Conservation (phyloP, 2,888 invertebrate genomes). For the Sialis fuliginosa region DNA sequence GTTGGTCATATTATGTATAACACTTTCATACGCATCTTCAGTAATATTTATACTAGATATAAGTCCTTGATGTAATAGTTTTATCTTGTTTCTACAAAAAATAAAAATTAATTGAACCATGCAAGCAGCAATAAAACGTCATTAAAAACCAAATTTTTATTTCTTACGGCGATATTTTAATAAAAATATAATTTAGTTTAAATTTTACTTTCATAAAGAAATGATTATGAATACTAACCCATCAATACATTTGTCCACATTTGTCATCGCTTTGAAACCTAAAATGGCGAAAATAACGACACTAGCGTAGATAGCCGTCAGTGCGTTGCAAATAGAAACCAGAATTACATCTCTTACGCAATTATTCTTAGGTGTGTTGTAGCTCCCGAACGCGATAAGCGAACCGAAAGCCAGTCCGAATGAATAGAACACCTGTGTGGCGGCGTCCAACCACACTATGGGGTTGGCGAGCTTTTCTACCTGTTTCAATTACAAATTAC, state of each 20-base stretch:
- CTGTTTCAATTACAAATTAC: slow-evolving; percentile 26
- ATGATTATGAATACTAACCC: slow-evolving; percentile 31
- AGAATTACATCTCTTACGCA: slow-evolving; percentile 81
- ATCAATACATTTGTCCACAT: slow-evolving; percentile 67
- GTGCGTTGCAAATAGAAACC: slow-evolving; percentile 80
- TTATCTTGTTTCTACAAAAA: slow-evolving; percentile 29
- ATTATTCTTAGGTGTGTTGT: slow-evolving; percentile 89
- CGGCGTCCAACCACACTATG: slow-evolving; percentile 89
- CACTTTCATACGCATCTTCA: slow-evolving; percentile 34
- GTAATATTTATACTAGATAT: slow-evolving; percentile 28
- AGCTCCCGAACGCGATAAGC: slow-evolving; percentile 87
- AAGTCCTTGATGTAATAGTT: slow-evolving; percentile 21
- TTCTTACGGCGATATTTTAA: background rate
- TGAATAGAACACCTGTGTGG: slow-evolving; percentile 93
- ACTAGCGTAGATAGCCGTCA: slow-evolving; percentile 88
- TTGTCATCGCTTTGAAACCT: slow-evolving; percentile 87
- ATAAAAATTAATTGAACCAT: slow-evolving; percentile 1
- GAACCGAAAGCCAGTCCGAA: slow-evolving; percentile 91
- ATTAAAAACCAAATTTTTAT: background rate
- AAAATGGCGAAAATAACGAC: slow-evolving; percentile 89
- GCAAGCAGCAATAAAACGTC: background rate
- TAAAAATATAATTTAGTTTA: background rate
- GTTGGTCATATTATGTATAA: slow-evolving; percentile 24
- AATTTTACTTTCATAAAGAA: too few relatives aligned
- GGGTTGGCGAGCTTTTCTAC: slow-evolving; percentile 71